phyloP scores from a whole-genome alignment of 2,888 invertebrate genomes.

The Podotricha telesiphe region DNA sequence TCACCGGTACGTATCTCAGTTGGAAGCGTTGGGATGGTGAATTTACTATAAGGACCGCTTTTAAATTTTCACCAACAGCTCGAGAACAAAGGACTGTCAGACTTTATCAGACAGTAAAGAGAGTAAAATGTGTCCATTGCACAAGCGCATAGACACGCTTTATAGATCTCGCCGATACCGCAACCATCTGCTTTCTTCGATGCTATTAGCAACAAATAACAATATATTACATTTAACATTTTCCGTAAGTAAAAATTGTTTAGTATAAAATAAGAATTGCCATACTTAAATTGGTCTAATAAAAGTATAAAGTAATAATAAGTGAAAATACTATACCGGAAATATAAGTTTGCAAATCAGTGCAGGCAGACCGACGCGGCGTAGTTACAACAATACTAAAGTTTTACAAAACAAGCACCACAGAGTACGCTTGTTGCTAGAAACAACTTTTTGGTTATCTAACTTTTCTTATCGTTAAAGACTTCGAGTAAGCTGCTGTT shows the following conservation, averaged over 20 bases:
- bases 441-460: slow-evolving; percentile 21
- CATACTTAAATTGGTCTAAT: background rate
- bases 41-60: slow-evolving; percentile 72
- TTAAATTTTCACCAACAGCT: slow-evolving; percentile 73
- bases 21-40: slow-evolving; percentile 55
- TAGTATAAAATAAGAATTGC: background rate
- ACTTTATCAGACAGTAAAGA: slow-evolving; percentile 73
- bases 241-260: background rate
- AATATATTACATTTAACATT: background rate
- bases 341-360: slow-evolving; percentile 18
- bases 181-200: slow-evolving; percentile 38
- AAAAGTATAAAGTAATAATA: slow-evolving; percentile 14
- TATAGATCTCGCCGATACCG: slow-evolving; percentile 58
- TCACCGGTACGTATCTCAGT: slow-evolving; percentile 62
- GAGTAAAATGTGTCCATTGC: slow-evolving; percentile 75
- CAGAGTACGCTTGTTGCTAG: slow-evolving; percentile 30
- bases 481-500: slow-evolving; percentile 20
- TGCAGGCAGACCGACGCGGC: slow-evolving; percentile 3
- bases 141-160: slow-evolving; percentile 58
- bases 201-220: slow-evolving; percentile 2
- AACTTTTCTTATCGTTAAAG: slow-evolving; percentile 36
- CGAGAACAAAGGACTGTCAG: slow-evolving; percentile 70
- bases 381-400: slow-evolving; percentile 22
- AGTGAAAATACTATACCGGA: background rate
- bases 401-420: slow-evolving; percentile 19